Evolutionary conservation across 2,888 invertebrate species (phyloP).

Genomic region (Troglohyphantes excavatus): DNA sequence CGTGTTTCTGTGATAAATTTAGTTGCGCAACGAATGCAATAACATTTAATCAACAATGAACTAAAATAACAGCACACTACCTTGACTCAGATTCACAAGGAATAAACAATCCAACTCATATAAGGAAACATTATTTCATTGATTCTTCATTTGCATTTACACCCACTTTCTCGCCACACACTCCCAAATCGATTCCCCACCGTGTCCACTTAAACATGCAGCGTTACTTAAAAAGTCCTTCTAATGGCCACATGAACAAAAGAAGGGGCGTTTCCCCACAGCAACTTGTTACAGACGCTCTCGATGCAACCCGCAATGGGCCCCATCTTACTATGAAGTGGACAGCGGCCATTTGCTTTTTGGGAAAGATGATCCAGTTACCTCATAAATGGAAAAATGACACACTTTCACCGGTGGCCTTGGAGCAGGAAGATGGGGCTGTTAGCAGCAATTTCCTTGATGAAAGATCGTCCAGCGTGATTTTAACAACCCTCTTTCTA

Average conservation of each 20-base stretch:
- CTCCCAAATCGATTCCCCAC: background rate
- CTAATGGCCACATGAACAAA: conserved; percentile 13
- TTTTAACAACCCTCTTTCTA: background rate
- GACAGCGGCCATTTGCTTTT: background rate
- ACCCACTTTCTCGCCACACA: conserved; percentile 10
- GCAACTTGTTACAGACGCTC: background rate
- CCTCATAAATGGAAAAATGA: conserved; percentile 50
- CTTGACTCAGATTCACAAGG: background rate
- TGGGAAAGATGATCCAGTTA: conserved; percentile 37
- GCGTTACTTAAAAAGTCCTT: background rate
- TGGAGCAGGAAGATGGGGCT: conserved; percentile 29
- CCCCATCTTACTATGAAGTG: background rate
- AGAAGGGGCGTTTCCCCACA: background rate
- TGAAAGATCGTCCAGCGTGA: background rate
- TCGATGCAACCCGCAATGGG: background rate
- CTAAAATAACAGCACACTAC: background rate
- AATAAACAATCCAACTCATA: background rate
- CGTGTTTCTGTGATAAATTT: too few species aligned
- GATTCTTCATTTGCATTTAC: conserved; percentile 15
- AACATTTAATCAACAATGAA: too few species aligned
- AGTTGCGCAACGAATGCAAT: too few species aligned
- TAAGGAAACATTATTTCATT: background rate
- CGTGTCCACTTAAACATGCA: background rate
- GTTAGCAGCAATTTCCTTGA: conserved; percentile 7
- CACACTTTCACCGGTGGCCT: conserved; percentile 56